Evolutionary conservation across 1,140 invertebrate genomes (phyloP), one percentile per base, ranked within the genome.

Genomic region (Drosophila tropicalis): DNA sequence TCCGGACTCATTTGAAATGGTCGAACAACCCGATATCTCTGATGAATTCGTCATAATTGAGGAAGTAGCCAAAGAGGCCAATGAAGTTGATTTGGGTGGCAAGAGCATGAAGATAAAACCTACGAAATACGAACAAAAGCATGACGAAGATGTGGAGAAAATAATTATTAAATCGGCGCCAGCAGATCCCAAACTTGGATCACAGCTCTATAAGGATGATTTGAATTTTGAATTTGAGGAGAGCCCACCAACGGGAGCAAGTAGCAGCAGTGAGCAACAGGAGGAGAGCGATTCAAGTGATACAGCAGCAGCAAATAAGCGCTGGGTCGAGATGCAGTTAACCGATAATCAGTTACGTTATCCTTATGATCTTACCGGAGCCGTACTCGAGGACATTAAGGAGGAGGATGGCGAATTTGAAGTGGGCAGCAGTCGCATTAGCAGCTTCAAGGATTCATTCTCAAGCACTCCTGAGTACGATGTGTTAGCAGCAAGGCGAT

Each of bases 241-340:
- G 80, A 96, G 95, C 86, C 95, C 94, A 1, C 94, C 95, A 0
- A 92, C 89, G 1, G 91, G 62, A 15, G 94, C 93, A 60, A 93
- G 92, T 41, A 92, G 92, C 36, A 83, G 87, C 29, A 91, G 90
- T 56, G 84, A 92, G 10, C 87, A 87, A 65, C 86, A 81, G 63
- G 81, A 80, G 40, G 87, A 93, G 77, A 93, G 94, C 15, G 93
- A 93, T 72, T 94, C 94, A 61, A 92, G 93, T 71, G 93, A 94
- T 62, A 93, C 94, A 79, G 93, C 96, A 51, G 96, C 96, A 82
- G 95, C 95, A 5, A 95, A 96, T 61, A 97, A 96, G 85, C 96
- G 96, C 66, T 98, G 97, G 97, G 95, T 97, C 56, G 96, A 97
- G 92, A 96, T 97, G 95, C 96, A 97, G 75, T 96, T 97, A 76